These are phyloP conservation scores for Paguma larvata DNA, from an alignment of 2,797 vertebrate genomes.

Conservation along the genomic window DNA sequence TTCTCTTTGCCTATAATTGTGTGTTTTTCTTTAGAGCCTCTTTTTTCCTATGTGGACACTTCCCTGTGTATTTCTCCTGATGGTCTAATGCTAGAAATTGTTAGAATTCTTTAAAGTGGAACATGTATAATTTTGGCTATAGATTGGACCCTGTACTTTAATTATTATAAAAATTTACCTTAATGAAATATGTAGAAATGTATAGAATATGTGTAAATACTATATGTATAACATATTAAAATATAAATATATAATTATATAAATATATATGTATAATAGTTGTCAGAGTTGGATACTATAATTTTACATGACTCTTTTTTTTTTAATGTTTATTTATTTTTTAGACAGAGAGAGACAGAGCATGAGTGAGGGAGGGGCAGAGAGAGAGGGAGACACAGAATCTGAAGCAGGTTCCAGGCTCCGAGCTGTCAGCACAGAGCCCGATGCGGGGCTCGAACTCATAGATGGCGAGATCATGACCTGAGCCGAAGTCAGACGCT, in stretches of 20 bases:
- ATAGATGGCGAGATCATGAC: too few relatives aligned
- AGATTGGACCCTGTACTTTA: background rate
- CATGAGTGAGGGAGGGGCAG: too few relatives aligned
- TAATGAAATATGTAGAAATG: background rate
- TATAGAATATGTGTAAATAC: background rate
- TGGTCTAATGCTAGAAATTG: background rate
- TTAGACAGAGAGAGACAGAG: too few relatives aligned
- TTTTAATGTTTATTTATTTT: too few relatives aligned
- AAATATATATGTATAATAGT: background rate
- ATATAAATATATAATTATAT: too few relatives aligned
- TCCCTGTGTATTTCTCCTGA: background rate
- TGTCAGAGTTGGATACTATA: background rate
- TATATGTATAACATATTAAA: too few relatives aligned
- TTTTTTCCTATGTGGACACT: background rate
- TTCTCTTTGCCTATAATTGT: background rate
- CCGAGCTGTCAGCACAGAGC: too few relatives aligned
- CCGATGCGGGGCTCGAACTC: too few relatives aligned
- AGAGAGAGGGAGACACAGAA: too few relatives aligned
- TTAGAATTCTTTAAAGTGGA: background rate
- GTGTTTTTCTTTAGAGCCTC: background rate
- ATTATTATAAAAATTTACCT: conserved; percentile 25
- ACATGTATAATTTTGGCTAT: background rate
- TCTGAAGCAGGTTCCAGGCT: too few relatives aligned
- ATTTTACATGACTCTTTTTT: conserved; percentile 23
- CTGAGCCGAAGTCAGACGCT: too few relatives aligned